Conservation (phyloP, 2,888 invertebrate species). For the Cephalotes varians region DNA sequence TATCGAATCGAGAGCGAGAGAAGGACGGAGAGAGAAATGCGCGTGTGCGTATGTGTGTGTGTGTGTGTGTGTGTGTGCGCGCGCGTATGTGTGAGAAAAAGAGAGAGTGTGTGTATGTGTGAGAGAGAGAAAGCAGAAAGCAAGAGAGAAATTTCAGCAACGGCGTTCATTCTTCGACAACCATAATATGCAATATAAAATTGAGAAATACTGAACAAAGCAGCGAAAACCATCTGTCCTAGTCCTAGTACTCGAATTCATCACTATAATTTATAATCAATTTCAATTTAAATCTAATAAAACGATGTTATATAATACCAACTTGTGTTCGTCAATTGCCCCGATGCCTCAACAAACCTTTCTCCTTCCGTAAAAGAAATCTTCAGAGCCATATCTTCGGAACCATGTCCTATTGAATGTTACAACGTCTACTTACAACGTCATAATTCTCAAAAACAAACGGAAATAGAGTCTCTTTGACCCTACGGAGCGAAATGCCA, state of each 20-base stretch:
- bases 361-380: background rate
- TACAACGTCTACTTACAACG: background rate
- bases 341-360: background rate
- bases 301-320: slow-evolving; percentile 77
- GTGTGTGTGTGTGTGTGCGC: slow-evolving; percentile 29
- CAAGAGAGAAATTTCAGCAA: slow-evolving; percentile 59
- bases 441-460: background rate
- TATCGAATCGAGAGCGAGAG: slow-evolving; percentile 20
- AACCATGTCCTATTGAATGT: background rate
- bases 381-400: background rate
- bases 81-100: slow-evolving; percentile 10
- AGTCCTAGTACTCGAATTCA: slow-evolving; percentile 79
- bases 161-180: slow-evolving; percentile 70
- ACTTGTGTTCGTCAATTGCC: background rate
- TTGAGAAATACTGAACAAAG: slow-evolving; percentile 74
- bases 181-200: slow-evolving; percentile 73
- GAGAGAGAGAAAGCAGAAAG: slow-evolving; percentile 19
- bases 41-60: slow-evolving; percentile 1
- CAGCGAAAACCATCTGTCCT: slow-evolving; percentile 79
- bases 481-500: too few relatives aligned
- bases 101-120: too few relatives aligned
- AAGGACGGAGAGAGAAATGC: background rate
- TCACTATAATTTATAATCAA: slow-evolving; percentile 79
- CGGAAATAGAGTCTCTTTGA: background rate
- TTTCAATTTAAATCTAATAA: slow-evolving; percentile 79